Conservation (phyloP, 2,113 vertebrate genomes). For the Climacteris rufus region DNA sequence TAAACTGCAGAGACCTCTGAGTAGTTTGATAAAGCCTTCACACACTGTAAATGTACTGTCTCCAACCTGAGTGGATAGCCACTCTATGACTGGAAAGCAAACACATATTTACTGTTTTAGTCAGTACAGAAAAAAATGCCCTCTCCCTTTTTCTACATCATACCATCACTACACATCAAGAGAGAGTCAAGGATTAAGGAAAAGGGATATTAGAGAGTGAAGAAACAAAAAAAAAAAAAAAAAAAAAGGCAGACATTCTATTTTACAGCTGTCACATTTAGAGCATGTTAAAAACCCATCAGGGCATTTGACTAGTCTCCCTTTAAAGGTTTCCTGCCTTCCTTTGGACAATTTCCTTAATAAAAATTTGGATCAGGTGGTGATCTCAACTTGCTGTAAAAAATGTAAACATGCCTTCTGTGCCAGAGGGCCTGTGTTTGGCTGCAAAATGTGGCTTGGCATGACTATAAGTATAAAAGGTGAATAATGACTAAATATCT, state of each 20-base stretch:
- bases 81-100: not conserved
- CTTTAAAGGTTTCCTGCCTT: not conserved
- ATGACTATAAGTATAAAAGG: not conserved
- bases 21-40: not conserved
- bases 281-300: not conserved
- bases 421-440: not conserved
- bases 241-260: not conserved
- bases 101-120: not conserved
- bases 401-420: not conserved
- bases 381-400: not conserved
- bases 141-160: not conserved
- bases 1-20: accelerated
- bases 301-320: not conserved
- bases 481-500: not conserved
- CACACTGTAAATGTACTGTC: not conserved
- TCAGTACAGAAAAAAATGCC: not conserved
- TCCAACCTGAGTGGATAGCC: not conserved
- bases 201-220: not conserved
- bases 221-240: not conserved
- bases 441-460: not conserved
- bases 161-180: not conserved
- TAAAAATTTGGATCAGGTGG: not conserved
- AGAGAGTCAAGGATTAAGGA: not conserved
- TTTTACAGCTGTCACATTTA: not conserved
- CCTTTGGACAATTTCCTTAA: not conserved